phyloP scores from a whole-genome alignment of 2,888 invertebrate genomes.

The Philereme transversata region DNA sequence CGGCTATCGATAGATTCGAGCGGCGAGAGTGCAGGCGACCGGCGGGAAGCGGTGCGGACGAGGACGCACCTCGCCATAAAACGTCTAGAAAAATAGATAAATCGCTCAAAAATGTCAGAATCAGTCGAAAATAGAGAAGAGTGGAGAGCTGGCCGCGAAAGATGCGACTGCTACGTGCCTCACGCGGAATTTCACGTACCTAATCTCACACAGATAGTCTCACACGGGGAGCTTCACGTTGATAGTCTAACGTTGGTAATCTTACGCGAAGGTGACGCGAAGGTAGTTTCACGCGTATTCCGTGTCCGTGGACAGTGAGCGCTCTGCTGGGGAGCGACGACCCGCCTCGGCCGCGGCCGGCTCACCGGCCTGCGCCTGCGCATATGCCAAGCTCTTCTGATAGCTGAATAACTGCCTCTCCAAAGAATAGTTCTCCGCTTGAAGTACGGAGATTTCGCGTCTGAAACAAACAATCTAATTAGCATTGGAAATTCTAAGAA shows the following conservation, averaged over 20 bases:
- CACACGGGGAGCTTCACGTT: constrained; percentile 5
- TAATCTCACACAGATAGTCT: constrained; percentile 31
- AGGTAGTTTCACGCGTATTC: constrained; percentile 84
- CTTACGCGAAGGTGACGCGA: too few species aligned
- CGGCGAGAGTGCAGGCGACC: constrained; percentile 82
- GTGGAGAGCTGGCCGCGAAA: constrained; percentile 55
- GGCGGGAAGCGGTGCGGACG: constrained; percentile 81
- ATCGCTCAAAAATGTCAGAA: constrained; percentile 83
- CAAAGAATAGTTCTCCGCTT: constrained; percentile 92
- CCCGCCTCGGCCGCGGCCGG: constrained; percentile 65
- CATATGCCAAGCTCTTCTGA: constrained; percentile 90
- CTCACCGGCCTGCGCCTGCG: constrained; percentile 86
- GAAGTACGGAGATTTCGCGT: constrained; percentile 90
- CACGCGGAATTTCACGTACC: constrained; percentile 4
- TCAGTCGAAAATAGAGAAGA: constrained; percentile 81
- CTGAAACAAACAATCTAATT: constrained; percentile 68
- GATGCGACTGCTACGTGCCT: constrained; percentile 44
- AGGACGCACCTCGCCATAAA: constrained; percentile 82
- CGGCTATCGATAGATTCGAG: constrained; percentile 82
- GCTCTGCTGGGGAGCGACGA: constrained; percentile 82
- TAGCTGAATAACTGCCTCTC: constrained; percentile 93
- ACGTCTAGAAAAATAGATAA: constrained; percentile 84
- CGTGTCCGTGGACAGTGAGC: constrained; percentile 87
- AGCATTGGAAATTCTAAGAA: background rate
- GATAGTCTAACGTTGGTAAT: constrained; percentile 18